phyloP scores from a whole-genome alignment of 2,113 vertebrate species.

The Leucopsar rothschildi region DNA sequence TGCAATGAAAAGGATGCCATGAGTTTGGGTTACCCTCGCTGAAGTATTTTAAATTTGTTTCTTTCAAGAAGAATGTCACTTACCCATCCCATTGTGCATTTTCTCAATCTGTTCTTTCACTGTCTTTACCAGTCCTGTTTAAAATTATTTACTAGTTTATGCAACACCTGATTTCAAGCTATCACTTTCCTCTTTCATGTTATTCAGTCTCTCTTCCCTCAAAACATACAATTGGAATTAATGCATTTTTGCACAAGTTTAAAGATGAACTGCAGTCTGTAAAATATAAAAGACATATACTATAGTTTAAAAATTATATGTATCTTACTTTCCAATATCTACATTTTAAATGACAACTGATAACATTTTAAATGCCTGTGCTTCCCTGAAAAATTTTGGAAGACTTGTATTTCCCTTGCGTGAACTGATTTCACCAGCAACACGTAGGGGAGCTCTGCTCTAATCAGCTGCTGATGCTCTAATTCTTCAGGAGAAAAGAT shows the following conservation, averaged over 20 bases:
- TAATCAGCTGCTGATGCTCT: neutral
- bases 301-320: neutral
- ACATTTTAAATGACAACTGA: neutral
- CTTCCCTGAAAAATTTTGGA: neutral
- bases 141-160: neutral
- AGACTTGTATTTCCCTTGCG: rapidly evolving
- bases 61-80: neutral
- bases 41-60: neutral
- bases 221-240: neutral
- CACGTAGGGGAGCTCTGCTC: neutral
- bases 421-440: neutral
- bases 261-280: neutral
- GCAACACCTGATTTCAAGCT: neutral
- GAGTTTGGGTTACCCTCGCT: neutral
- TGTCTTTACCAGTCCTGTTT: neutral
- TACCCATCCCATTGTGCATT: neutral
- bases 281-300: neutral
- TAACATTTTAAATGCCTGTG: neutral
- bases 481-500: neutral
- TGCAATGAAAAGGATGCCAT: neutral
- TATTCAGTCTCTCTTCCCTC: neutral
- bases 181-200: neutral
- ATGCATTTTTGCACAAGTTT: neutral
- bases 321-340: neutral
- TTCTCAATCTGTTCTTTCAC: neutral